A percentile compares a stretch with the other conserved stretches of the same genome.
Evolutionary conservation across 2,113 vertebrate genomes (phyloP).

Genomic region (Chroicocephalus ridibundus): DNA sequence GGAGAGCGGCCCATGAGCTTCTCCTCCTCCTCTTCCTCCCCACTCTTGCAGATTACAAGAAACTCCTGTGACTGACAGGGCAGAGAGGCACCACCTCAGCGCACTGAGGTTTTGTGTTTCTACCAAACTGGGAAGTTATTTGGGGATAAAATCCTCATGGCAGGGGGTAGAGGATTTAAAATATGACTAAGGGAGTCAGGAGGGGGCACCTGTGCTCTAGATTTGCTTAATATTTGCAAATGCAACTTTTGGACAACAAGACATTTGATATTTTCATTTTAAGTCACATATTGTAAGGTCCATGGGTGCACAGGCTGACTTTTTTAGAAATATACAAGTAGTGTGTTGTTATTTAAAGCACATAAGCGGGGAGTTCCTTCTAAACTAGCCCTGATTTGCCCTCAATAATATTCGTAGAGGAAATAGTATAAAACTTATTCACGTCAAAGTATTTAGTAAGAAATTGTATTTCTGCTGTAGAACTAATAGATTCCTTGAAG

Average conservation of each 20-base stretch:
- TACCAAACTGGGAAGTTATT: not conserved
- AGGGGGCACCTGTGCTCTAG: not conserved
- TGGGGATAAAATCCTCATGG: not conserved
- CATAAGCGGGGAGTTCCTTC: not conserved
- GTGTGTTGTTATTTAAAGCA: not conserved
- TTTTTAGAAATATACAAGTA: not conserved
- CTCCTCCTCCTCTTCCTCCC: not conserved
- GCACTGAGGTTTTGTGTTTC: not conserved
- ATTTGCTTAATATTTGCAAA: not conserved
- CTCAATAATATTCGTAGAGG: not conserved
- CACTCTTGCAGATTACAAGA: not conserved
- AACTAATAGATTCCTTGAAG: not conserved
- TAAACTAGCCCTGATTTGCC: not conserved
- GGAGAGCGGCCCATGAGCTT: accelerated
- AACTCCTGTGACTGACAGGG: not conserved
- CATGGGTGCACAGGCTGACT: not conserved
- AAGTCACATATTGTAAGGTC: not conserved
- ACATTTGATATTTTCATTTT: not conserved
- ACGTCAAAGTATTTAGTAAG: not conserved
- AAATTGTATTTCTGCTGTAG: not conserved
- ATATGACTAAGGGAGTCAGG: not conserved
- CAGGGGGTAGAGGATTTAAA: not conserved
- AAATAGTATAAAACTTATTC: not conserved
- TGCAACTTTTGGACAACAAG: not conserved
- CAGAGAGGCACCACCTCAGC: not conserved